phyloP scores from a whole-genome alignment of 2,113 vertebrate genomes.

The Tretioscincus oriximinensis region DNA sequence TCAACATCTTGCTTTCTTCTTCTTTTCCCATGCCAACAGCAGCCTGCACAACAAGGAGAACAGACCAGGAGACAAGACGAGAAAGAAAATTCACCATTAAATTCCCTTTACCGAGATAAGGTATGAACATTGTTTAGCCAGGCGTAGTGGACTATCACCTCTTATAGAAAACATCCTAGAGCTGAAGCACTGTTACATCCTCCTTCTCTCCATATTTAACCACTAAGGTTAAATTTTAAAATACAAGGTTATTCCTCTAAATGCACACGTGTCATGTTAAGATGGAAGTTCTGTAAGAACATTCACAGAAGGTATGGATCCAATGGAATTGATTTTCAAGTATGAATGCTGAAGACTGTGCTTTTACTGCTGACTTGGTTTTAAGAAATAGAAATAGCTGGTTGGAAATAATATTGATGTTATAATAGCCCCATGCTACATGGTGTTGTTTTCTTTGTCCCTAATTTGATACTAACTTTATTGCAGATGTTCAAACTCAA shows the following conservation, averaged over 20 bases:
- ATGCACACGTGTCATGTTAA: not conserved
- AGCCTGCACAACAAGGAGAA: conserved; percentile 4
- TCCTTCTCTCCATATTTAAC: not conserved
- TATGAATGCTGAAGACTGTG: not conserved
- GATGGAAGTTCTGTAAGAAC: not conserved
- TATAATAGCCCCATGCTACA: too few species aligned
- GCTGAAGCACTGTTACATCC: not conserved
- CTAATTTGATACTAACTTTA: not conserved
- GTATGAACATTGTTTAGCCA: conserved; percentile 54
- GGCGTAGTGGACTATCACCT: not conserved
- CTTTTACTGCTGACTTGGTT: not conserved
- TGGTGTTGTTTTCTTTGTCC: not conserved
- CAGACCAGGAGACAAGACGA: conserved; percentile 26
- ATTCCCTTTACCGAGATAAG: conserved; percentile 44
- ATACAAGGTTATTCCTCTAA: not conserved
- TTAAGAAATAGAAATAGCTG: not conserved
- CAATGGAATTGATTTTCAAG: not conserved
- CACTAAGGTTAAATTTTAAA: not conserved
- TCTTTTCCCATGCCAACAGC: conserved; percentile 18
- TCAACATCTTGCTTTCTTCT: not conserved
- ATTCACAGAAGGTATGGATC: not conserved
- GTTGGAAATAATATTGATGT: not conserved
- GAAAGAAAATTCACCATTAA: conserved; percentile 31
- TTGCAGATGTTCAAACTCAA: too few species aligned
- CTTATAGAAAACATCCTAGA: not conserved